Conservation (phyloP, 2,113 vertebrate species). For the Sylvicapra grimmia region DNA sequence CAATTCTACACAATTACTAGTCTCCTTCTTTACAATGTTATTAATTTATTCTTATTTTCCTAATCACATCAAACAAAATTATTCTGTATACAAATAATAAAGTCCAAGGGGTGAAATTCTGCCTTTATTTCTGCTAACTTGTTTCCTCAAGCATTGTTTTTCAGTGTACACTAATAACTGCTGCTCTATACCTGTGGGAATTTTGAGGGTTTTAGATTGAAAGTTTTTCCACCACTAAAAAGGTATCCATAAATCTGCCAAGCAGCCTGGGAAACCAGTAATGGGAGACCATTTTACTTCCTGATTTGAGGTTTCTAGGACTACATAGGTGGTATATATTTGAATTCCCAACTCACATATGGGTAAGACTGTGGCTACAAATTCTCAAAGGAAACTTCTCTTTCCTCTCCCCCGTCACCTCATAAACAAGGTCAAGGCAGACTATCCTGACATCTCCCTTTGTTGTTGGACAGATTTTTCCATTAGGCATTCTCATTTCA, state of each 20-base stretch:
- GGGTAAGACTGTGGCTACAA: neutral
- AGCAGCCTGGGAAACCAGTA: neutral
- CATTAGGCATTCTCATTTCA: neutral
- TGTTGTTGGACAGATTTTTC: neutral
- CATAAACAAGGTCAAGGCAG: neutral
- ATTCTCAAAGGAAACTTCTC: neutral
- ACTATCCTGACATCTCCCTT: neutral
- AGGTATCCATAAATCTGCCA: neutral
- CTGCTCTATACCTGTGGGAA: neutral
- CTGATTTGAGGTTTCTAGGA: neutral
- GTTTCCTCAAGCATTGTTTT: neutral
- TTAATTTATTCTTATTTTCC: neutral
- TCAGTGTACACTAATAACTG: neutral
- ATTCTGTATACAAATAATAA: neutral
- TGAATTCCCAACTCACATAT: neutral
- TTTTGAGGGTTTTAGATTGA: neutral
- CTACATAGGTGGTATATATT: neutral
- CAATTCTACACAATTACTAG: neutral
- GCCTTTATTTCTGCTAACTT: neutral
- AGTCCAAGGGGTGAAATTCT: neutral
- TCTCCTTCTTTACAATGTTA: neutral
- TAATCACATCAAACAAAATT: neutral
- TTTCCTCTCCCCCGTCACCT: neutral
- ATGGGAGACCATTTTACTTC: neutral
- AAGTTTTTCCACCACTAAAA: neutral